phyloP scores from a whole-genome alignment of 23 tunicate species.

The Trididemnum nubilum region DNA sequence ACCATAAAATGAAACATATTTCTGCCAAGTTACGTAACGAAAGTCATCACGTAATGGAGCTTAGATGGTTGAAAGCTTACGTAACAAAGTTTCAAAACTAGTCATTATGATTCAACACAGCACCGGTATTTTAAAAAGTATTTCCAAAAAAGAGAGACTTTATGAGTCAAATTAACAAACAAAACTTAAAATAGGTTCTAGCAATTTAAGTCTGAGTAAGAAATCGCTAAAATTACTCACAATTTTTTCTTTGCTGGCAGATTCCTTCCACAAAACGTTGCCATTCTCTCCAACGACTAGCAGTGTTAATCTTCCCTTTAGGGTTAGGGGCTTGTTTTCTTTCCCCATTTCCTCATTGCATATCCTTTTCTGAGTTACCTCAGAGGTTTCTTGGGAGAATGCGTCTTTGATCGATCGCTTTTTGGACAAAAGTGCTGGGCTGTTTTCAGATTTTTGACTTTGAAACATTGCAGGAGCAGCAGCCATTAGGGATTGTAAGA shows the following conservation, averaged over 20 bases:
- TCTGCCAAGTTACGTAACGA: no score
- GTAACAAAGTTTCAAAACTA: no score
- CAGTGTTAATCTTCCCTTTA: slow-evolving; percentile 42
- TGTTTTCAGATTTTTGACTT: neutral
- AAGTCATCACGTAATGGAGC: no score
- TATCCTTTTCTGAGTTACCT: neutral
- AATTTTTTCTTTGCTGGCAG: slow-evolving; percentile 38
- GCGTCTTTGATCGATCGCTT: neutral
- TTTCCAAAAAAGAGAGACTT: no score
- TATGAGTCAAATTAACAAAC: no score
- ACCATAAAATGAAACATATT: no score
- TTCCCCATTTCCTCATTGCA: neutral
- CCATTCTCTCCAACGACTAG: slow-evolving; percentile 62
- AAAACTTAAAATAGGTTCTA: no score
- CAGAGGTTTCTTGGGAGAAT: neutral
- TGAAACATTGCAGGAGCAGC: neutral
- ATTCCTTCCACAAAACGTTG: slow-evolving; percentile 38
- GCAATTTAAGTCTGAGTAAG: no score
- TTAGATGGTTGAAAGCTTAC: no score
- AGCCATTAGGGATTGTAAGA: slow-evolving; percentile 9
- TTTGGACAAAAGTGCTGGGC: neutral
- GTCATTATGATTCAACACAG: no score
- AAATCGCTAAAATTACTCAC: no score
- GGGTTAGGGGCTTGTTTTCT: neutral
- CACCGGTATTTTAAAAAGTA: no score